These are phyloP conservation scores for Adelges cooleyi DNA, from an alignment of 1,140 invertebrate species.

Conservation along the genomic window DNA sequence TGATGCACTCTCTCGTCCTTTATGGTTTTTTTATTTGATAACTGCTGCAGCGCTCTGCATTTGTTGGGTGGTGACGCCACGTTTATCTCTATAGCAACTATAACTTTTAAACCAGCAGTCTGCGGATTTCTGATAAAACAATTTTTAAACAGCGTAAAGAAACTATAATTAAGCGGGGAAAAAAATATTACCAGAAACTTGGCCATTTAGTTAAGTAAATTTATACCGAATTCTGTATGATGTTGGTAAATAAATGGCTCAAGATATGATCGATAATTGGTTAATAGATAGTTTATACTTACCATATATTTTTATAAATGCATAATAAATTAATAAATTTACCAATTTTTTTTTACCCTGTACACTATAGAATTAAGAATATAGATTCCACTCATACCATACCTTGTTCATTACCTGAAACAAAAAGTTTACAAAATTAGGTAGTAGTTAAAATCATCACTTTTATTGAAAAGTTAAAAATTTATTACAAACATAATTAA, in stretches of 20 bases:
- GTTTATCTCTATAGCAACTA: no score
- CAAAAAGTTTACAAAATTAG: no score
- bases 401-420: slow-evolving; percentile 24
- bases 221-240: not conserved
- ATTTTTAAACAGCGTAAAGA: not conserved
- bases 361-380: not conserved
- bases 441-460: not conserved
- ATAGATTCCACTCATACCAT: not conserved
- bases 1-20: no score
- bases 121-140: not conserved
- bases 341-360: no score
- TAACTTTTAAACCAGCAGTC: not conserved
- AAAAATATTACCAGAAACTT: not conserved
- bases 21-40: no score
- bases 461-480: not conserved
- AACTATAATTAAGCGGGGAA: no score
- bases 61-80: no score
- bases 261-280: not conserved
- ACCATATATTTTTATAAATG: not conserved
- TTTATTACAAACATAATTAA: not conserved
- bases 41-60: no score
- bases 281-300: not conserved
- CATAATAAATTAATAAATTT: no score
- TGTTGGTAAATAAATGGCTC: not conserved
- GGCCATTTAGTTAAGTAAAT: not conserved